Evolutionary conservation across 2,797 vertebrate genomes (phyloP), one percentile per base, ranked within the genome.

Genomic region (Pipistrellus pygmaeus): DNA sequence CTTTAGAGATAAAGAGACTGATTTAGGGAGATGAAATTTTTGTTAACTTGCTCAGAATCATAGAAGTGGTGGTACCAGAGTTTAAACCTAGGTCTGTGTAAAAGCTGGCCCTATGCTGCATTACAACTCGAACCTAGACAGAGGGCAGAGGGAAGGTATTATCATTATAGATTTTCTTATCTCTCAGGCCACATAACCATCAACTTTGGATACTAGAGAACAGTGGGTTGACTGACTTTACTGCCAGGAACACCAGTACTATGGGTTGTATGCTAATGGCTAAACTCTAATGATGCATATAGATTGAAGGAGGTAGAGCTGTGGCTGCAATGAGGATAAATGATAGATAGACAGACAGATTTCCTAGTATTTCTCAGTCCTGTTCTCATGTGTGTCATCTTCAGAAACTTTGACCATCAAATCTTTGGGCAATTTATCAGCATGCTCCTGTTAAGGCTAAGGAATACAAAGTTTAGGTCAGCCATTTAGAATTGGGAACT

Each of bases 401-500:
- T 81, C 32, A 85, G 72, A 91, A 82, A 73, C 92, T 60, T 44
- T 85, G 25, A 71, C 78, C 30, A 60, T 80, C 21, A 8, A 48
- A 69, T 73, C 13, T 78, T 62, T 27, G 23, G 41, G 35, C 17
- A 62, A 27, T 86, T 93, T 85, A 9, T 27, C 71, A 83, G 64
- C 8, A 48, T 32, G 1, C 38, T 95, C 48, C 60, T 86, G 4
- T 38, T 32, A 4, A 93, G 25, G 41, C 6, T 41, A 80, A 90
- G 69, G 21, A 71, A 66, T 69, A 81, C 6, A 72, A 27, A 25
- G 82, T 97, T 93, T 93, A 81, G 55, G 55, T 88, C 27, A 32
- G 35, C 83, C 85, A 51, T 88, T 95, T 93, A 90, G 51, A 94
- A 53, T 18, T 62, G 23, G 41, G 44, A 73, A 72, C n/a, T 91